Base-by-base conservation (phyloP, 2,888 invertebrate species). In the Aporophyla lueneburgensis region DNA sequence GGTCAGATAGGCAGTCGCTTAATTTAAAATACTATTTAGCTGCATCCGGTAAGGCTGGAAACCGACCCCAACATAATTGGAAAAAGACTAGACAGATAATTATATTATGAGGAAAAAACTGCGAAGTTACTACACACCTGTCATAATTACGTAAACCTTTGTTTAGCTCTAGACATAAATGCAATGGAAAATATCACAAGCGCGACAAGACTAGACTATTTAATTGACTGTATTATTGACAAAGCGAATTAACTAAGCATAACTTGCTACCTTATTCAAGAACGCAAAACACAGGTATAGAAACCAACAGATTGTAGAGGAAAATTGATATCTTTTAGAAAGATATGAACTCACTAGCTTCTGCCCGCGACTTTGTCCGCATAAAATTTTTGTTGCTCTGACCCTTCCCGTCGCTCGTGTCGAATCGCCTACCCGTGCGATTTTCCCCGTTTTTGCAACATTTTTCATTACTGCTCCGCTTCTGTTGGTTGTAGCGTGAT, bases 161-260 rank as follows among this genome's bases (percentile, higher is more conserved):
- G 67, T 76, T 81, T 79, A 81, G 78, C 33, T 81, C 24, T 53
- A 14, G 19, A 16, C 51, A 14, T 9, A n/a, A 73, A 49, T 19
- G 43, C 61, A 67, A 67, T 63, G 78, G 76, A 68, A 80, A 80
- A 58, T n/a, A 75, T 81, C 14, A 14, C 24, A 16, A 56, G 1
- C 21, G 54, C 19, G 43, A 74, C 78, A 63, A 58, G 51, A 75
- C 67, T 21, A 3, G 78, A 81, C 62, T 79, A 5, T 3, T 5
- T 62, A 79, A 79, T 78, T 24, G 63, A 21, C 46, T 27, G 21
- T 21, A 58, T 33, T 63, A 53, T 49, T 78, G 77, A 78, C 77
- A 78, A 78, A 80, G 77, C 46, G 10, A 53, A 80, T 58, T 72
- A 80, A 56, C 24, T 69, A 9, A 5, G 1, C n/a, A 1, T 58